phyloP scores from a whole-genome alignment of 1,140 invertebrate genomes.

The Platyscapa corneri region DNA sequence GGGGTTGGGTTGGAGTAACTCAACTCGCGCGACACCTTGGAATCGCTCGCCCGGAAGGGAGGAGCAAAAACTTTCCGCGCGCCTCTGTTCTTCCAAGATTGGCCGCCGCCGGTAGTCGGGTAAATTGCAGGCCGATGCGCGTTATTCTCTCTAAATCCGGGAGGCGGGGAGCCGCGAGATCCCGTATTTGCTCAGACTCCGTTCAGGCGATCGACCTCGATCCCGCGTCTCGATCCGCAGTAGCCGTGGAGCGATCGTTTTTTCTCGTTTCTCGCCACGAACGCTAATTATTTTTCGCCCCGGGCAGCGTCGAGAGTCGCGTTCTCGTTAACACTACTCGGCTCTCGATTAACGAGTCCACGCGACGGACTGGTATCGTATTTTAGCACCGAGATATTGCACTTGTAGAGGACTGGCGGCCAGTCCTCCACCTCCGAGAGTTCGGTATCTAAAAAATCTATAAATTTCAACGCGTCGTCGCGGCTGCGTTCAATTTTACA shows the following conservation, averaged over 20 bases:
- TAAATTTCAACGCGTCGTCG: no score
- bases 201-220: constrained; percentile 39
- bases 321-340: neutral
- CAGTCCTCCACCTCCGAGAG: no score
- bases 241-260: neutral
- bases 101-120: neutral
- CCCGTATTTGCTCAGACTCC: neutral
- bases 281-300: constrained; percentile 49
- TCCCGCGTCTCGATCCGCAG: constrained; percentile 31
- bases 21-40: neutral
- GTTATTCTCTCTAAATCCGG: neutral
- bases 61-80: constrained; percentile 18
- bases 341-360: constrained; percentile 25
- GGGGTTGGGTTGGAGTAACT: neutral
- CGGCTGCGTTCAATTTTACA: no score
- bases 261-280: neutral
- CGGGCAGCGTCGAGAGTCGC: neutral
- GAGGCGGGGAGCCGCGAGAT: neutral
- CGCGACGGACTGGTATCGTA: no score
- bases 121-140: constrained; percentile 29
- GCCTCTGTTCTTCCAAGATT: constrained; percentile 30
- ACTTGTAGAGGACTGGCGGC: no score
- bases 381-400: neutral
- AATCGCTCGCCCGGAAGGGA: constrained; percentile 41
- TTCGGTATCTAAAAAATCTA: no score